Percentiles rank a stretch among this genome's conserved stretches.
Conservation (phyloP, 2,888 invertebrate species). For the Heteromurus nitidus region DNA sequence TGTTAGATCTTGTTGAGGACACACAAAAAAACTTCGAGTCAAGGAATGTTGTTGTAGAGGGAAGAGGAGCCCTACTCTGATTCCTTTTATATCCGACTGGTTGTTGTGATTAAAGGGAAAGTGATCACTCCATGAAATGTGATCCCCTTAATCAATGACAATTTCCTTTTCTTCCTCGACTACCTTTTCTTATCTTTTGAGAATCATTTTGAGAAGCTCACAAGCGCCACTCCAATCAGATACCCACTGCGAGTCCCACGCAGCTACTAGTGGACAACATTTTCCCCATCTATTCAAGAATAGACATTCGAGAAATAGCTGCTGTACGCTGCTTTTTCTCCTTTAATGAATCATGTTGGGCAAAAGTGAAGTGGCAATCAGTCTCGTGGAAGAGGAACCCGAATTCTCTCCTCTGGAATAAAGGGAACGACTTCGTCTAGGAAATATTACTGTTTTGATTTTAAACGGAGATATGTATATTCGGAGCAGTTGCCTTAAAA, state of each 20-base stretch:
- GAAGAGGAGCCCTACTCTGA: no score
- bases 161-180: constrained; percentile 38
- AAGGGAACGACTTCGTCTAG: constrained; percentile 55
- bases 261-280: no score
- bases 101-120: constrained; percentile 54
- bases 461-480: constrained; percentile 49
- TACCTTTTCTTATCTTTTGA: constrained; percentile 40
- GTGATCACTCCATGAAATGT: constrained; percentile 56
- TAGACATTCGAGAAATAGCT: constrained; percentile 10
- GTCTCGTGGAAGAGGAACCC: constrained; percentile 50
- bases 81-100: constrained; percentile 39
- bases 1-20: neutral
- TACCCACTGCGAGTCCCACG: constrained; percentile 40
- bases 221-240: no score
- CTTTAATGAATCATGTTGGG: constrained; percentile 52
- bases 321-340: constrained; percentile 34
- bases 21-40: no score
- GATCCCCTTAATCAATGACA: constrained; percentile 65
- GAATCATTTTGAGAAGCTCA: constrained; percentile 40
- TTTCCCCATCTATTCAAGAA: constrained; percentile 49
- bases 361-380: constrained; percentile 56
- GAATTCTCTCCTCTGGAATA: constrained; percentile 39
- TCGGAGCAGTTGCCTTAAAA: no score
- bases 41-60: no score
- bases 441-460: constrained; percentile 53